Base-by-base conservation (phyloP, 2,888 invertebrate genomes). In the Chaetogeoica ovagalla region DNA sequence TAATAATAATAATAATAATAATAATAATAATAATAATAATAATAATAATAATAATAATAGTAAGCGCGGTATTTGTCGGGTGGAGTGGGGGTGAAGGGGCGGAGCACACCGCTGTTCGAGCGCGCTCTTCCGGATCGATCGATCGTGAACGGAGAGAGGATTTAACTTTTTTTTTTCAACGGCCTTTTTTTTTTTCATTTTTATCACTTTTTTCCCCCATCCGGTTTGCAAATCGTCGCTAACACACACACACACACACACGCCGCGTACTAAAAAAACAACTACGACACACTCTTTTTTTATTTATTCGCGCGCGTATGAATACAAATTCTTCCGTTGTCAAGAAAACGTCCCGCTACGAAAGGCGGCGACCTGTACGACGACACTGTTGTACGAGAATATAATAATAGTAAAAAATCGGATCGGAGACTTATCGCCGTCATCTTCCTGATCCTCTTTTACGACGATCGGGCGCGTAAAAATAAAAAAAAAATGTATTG, bases 101-200 rank as follows among this genome's bases (percentile, higher is more conserved):
- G 74, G 55, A 21, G 63, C 17, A 37, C 21, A n/a, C 19, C n/a
- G 57, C 59, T 63, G 60, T 23, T 11, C 30, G 43, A 43, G 43
- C 43, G 43, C 43, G 11, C 43, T 43, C 43, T 19, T 23, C 13
- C 72, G 55, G 55, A 74, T 74, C 74, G 74, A 74, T 74, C 55
- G 74, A 74, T 74, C 63, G 11, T 4, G 43, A 43, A 11, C 9
- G 2, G 43, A 7, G 43, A 11, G 6, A 11, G 11, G 43, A 30
- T 30, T 30, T n/a, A n/a, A n/a, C n/a, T n/a, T 30, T 4, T 30
- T 30, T 30, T 30, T 30, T 30, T 30, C 30, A 30, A 30, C 30
- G 30, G 30, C 30, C 30, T 30, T 30, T 30, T 30, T 30, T 30
- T 30, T 63, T 71, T 48, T 63, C 59, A 39, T 73, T 65, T 65